Conservation (phyloP, 2,113 vertebrate species). For the Rhynchopsitta pachyrhyncha region DNA sequence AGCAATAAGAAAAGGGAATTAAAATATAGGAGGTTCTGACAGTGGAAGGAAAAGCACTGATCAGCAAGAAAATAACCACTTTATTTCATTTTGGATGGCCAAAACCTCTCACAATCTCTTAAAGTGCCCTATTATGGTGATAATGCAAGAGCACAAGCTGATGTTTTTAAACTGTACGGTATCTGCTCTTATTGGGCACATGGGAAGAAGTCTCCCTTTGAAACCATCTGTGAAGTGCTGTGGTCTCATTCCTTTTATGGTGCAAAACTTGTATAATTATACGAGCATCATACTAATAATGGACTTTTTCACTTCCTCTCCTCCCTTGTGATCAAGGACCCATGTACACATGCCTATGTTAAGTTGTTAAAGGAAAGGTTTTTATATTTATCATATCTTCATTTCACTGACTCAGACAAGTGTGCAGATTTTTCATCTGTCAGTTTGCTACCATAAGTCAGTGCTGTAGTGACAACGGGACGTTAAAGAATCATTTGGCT, state of each 20-base stretch:
- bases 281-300: not conserved
- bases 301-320: not conserved
- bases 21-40: not conserved
- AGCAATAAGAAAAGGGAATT: not conserved
- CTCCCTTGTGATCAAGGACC: not conserved
- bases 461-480: not conserved
- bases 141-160: not conserved
- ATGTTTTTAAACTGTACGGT: not conserved
- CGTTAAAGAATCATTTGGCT: slow-evolving; percentile 38
- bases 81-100: not conserved
- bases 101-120: not conserved
- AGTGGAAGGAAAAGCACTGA: not conserved
- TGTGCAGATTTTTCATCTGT: slow-evolving; percentile 20
- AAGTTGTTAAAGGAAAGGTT: not conserved
- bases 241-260: not conserved
- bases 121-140: not conserved
- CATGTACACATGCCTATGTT: not conserved
- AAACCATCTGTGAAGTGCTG: not conserved
- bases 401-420: slow-evolving; percentile 6
- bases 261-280: not conserved
- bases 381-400: not conserved
- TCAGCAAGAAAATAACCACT: not conserved
- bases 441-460: slow-evolving; percentile 20
- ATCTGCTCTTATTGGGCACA: not conserved
- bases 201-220: not conserved